Evolutionary conservation across 2,888 invertebrate genomes (phyloP).

Genomic region (Clepsis dumicolana): DNA sequence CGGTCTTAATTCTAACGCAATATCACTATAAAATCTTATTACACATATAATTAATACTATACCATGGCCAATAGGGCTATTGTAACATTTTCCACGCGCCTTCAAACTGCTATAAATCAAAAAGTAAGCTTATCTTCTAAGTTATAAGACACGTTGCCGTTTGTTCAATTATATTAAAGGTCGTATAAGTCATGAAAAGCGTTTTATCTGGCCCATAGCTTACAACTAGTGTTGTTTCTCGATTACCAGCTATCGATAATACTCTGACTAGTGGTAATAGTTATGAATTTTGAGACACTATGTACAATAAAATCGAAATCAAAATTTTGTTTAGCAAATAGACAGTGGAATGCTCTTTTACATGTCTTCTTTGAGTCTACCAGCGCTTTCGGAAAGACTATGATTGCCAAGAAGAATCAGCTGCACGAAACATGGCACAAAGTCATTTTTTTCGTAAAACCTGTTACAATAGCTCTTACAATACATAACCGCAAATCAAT

Average conservation of each 20-base stretch:
- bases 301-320: too few relatives aligned
- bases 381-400: too few relatives aligned
- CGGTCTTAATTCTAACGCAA: conserved; percentile 1
- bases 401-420: too few relatives aligned
- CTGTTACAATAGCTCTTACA: too few relatives aligned
- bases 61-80: conserved; percentile 38
- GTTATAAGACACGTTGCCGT: not conserved
- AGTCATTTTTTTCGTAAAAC: too few relatives aligned
- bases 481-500: too few relatives aligned
- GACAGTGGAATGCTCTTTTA: too few relatives aligned
- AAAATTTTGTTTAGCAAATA: too few relatives aligned
- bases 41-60: conserved; percentile 16
- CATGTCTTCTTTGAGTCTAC: too few relatives aligned
- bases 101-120: not conserved
- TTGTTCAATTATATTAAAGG: conserved; percentile 46
- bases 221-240: not conserved
- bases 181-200: conserved; percentile 50
- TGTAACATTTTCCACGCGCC: conserved; percentile 25
- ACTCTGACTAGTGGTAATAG: not conserved
- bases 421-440: too few relatives aligned
- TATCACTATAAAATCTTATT: not conserved
- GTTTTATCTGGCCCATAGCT: conserved; percentile 45
- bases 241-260: not conserved
- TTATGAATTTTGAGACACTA: not conserved
- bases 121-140: conserved; percentile 21